These are phyloP conservation scores for Podiceps cristatus DNA, from an alignment of 2,113 vertebrate species.

Conservation along the genomic window DNA sequence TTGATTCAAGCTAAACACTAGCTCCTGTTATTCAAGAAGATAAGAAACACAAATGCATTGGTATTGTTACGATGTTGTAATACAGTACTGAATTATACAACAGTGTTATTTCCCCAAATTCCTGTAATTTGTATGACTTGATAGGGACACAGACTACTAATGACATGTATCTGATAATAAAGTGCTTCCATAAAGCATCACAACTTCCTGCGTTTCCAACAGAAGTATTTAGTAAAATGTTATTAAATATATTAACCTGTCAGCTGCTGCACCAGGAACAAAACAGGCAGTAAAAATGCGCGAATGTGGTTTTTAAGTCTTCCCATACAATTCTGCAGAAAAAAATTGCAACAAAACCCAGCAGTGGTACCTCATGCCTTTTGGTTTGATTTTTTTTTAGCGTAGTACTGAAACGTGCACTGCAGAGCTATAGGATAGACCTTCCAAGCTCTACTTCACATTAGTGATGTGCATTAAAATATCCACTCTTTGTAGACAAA, in stretches of 20 bases:
- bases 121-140: background rate
- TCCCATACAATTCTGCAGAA: background rate
- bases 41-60: background rate
- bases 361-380: background rate
- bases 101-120: background rate
- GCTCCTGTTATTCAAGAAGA: background rate
- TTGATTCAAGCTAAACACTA: background rate
- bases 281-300: background rate
- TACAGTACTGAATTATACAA: background rate
- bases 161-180: background rate
- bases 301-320: background rate
- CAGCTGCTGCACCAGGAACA: background rate
- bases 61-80: background rate
- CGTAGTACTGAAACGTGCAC: background rate
- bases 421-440: background rate
- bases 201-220: slow-evolving; percentile 9
- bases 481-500: background rate
- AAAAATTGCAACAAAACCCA: background rate
- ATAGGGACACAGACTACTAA: background rate
- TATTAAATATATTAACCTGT: background rate
- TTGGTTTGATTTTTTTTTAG: background rate
- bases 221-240: background rate
- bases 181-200: slow-evolving; percentile 32
- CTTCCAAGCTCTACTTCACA: background rate
- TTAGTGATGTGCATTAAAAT: background rate